phyloP scores from a whole-genome alignment of 2,888 invertebrate species.

The Cephus pulcher region DNA sequence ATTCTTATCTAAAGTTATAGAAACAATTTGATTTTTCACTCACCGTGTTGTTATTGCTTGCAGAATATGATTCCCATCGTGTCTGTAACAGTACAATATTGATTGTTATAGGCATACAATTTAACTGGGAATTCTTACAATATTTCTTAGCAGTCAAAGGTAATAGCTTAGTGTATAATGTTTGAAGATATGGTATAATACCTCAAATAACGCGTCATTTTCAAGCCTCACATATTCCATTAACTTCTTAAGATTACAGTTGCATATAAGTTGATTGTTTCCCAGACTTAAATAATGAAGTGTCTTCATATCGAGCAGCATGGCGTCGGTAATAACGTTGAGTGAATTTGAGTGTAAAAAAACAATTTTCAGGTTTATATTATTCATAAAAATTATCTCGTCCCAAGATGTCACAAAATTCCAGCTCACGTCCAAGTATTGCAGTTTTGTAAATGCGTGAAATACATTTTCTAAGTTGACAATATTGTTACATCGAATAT shows the following conservation, averaged over 20 bases:
- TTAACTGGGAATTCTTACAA: background rate
- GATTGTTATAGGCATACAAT: background rate
- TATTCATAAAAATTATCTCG: constrained; percentile 60
- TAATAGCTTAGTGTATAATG: background rate
- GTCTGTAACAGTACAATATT: background rate
- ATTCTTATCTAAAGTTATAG: background rate
- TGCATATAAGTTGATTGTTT: constrained; percentile 73
- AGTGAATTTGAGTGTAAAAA: constrained; percentile 70
- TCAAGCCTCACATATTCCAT: constrained; percentile 60
- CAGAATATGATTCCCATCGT: background rate
- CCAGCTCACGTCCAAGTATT: constrained; percentile 68
- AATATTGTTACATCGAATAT: constrained; percentile 70
- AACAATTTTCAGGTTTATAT: constrained; percentile 65
- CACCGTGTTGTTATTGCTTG: background rate
- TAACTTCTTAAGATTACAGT: constrained; percentile 70
- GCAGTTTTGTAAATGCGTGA: constrained; percentile 59
- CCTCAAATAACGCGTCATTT: constrained; percentile 40
- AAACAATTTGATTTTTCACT: background rate
- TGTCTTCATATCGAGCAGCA: constrained; percentile 70
- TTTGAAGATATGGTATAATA: background rate
- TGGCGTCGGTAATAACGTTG: constrained; percentile 70
- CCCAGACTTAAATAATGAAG: constrained; percentile 69
- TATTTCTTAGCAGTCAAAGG: background rate
- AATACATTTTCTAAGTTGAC: constrained; percentile 45
- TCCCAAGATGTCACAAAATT: constrained; percentile 73